A percentile compares a stretch with the other conserved stretches of the same genome.
Evolutionary conservation across 2,888 invertebrate genomes (phyloP).

Genomic region (Buathra laborator): DNA sequence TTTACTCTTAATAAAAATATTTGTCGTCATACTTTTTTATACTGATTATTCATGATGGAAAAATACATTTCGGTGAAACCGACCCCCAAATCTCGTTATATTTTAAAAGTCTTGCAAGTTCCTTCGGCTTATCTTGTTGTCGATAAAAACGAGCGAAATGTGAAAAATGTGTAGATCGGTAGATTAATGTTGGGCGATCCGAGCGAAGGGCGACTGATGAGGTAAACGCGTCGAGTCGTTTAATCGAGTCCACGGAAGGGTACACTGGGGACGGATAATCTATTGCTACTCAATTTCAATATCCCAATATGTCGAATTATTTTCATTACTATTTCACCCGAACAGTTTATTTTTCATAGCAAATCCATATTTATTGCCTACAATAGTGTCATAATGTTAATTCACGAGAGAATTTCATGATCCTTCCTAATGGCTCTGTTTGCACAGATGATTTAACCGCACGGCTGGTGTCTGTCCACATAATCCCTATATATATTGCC

Average conservation of each 20-base stretch:
- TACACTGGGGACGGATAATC: not conserved
- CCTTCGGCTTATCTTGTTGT: too few relatives aligned
- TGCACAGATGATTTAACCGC: slow-evolving; percentile 70
- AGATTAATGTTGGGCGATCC: too few relatives aligned
- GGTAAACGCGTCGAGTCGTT: too few relatives aligned
- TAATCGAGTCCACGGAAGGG: not conserved
- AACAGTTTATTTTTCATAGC: slow-evolving; percentile 46
- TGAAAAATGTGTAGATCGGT: too few relatives aligned
- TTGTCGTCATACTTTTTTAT: too few relatives aligned
- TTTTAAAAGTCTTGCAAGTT: too few relatives aligned
- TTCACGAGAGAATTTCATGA: slow-evolving; percentile 59
- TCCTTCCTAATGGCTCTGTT: slow-evolving; percentile 69
- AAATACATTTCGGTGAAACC: too few relatives aligned
- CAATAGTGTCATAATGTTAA: slow-evolving; percentile 26
- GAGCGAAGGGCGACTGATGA: too few relatives aligned
- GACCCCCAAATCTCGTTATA: too few relatives aligned
- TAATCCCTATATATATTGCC: slow-evolving; percentile 46
- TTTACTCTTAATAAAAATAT: too few relatives aligned
- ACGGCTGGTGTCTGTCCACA: slow-evolving; percentile 36
- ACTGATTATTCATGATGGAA: too few relatives aligned
- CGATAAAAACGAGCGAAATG: too few relatives aligned
- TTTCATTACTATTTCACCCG: not conserved
- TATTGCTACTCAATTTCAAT: not conserved
- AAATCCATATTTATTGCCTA: slow-evolving; percentile 66
- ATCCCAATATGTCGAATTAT: not conserved